A percentile compares a stretch with the other conserved stretches of the same genome.
Evolutionary conservation across 2,113 vertebrate genomes (phyloP).

Genomic region (Lagopus leucura): DNA sequence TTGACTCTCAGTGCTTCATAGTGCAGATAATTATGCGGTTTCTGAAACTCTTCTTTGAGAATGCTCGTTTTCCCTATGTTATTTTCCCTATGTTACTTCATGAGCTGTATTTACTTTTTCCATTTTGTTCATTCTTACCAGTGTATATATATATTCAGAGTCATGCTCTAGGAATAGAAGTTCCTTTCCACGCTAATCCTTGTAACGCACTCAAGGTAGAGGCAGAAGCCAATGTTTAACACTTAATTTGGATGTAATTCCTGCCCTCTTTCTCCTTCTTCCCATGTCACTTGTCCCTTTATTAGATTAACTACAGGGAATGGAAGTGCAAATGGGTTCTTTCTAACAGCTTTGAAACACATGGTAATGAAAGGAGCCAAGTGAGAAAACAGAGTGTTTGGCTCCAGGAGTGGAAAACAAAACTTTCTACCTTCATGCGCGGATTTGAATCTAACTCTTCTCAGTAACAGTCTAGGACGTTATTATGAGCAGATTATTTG

Average conservation of each 20-base stretch:
- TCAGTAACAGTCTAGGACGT: constrained; percentile 32
- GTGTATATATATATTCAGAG: constrained; percentile 59
- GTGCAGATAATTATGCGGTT: constrained; percentile 63
- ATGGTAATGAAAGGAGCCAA: background rate
- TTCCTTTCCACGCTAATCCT: constrained; percentile 50
- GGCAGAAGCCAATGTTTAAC: constrained; percentile 59
- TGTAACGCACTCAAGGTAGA: constrained; percentile 42
- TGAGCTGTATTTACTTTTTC: constrained; percentile 67
- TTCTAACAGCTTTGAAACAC: constrained; percentile 44
- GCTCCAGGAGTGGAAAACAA: constrained; percentile 4
- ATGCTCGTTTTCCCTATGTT: constrained; percentile 71
- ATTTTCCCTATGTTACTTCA: constrained; percentile 72
- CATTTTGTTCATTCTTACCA: constrained; percentile 64
- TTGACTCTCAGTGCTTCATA: constrained; percentile 59
- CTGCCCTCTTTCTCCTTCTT: constrained; percentile 16
- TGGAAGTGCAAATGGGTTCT: background rate
- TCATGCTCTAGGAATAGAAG: constrained; percentile 56
- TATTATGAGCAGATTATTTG: constrained; percentile 35
- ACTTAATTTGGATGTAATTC: constrained; percentile 64
- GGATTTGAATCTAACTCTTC: constrained; percentile 42
- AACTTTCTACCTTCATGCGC: constrained; percentile 8
- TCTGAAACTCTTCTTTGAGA: constrained; percentile 63
- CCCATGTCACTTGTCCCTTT: constrained; percentile 24
- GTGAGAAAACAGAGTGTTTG: constrained; percentile 24
- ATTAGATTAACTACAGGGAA: constrained; percentile 42